Percentiles rank a stretch among this genome's conserved stretches.
Evolutionary conservation across 2,797 vertebrate species (phyloP).

Genomic region (Microhierax caerulescens): DNA sequence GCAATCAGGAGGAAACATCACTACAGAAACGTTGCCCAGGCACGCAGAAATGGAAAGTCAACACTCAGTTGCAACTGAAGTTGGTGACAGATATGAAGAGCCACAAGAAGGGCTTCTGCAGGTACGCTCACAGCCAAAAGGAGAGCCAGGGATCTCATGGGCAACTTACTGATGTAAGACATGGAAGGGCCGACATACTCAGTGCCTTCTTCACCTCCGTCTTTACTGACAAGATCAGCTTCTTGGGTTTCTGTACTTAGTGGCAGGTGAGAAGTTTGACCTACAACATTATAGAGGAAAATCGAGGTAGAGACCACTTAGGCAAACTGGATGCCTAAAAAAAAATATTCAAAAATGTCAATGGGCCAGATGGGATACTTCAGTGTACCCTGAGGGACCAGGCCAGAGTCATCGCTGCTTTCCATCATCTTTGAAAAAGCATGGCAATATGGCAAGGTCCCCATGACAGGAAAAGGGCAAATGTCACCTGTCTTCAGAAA

Average conservation of each 20-base stretch:
- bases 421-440: background rate
- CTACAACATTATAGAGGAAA: background rate
- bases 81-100: background rate
- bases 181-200: background rate
- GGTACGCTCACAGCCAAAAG: background rate
- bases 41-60: background rate
- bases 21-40: background rate
- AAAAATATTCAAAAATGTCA: background rate
- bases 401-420: background rate
- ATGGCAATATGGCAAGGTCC: background rate
- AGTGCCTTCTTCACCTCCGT: background rate
- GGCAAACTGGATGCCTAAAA: background rate
- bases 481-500: background rate
- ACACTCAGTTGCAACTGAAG: background rate
- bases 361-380: background rate
- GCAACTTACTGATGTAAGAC: background rate
- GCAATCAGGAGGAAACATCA: conserved; percentile 10
- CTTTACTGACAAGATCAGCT: background rate
- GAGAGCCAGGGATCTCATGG: background rate
- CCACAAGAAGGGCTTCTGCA: background rate
- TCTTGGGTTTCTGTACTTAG: background rate
- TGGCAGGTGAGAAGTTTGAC: background rate
- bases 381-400: background rate
- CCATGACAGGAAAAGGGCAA: background rate
- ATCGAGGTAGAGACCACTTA: background rate